These are phyloP conservation scores for Melinaea marsaeus DNA, from an alignment of 2,888 invertebrate species.

Conservation along the genomic window DNA sequence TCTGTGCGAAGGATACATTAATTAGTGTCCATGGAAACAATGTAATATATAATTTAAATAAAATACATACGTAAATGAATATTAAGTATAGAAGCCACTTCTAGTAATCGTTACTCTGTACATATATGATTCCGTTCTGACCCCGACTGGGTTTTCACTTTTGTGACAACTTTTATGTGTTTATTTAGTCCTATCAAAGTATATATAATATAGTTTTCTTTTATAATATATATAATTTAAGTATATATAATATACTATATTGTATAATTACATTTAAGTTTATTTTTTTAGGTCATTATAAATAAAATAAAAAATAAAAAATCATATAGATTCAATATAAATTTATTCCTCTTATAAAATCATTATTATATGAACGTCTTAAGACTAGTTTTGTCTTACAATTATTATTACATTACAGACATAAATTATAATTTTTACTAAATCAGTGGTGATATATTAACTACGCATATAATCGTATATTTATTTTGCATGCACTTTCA, in stretches of 20 bases:
- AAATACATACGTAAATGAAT: neutral
- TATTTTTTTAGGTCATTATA: conserved; percentile 2
- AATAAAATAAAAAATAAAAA: conserved; percentile 19
- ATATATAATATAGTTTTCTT: conserved; percentile 16
- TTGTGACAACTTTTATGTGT: conserved; percentile 26
- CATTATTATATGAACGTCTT: conserved; percentile 59
- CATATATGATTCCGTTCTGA: conserved; percentile 25
- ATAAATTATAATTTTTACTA: conserved; percentile 52
- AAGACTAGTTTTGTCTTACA: conserved; percentile 62
- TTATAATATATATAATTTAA: conserved; percentile 10
- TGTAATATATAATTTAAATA: neutral
- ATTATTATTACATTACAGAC: conserved; percentile 36
- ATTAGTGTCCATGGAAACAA: conserved; percentile 4
- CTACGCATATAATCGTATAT: conserved; percentile 34
- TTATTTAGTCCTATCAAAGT: conserved; percentile 23
- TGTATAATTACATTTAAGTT: conserved; percentile 2
- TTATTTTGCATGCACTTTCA: conserved; percentile 57
- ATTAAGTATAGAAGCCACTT: neutral
- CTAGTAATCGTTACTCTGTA: conserved; percentile 7
- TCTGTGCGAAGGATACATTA: no score
- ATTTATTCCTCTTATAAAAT: conserved; percentile 35
- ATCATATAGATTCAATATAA: conserved; percentile 30
- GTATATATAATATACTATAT: no score
- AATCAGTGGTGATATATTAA: conserved; percentile 32
- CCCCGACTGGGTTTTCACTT: conserved; percentile 23